phyloP scores from a whole-genome alignment of 2,113 vertebrate species.

The Odocoileus virginianus region DNA sequence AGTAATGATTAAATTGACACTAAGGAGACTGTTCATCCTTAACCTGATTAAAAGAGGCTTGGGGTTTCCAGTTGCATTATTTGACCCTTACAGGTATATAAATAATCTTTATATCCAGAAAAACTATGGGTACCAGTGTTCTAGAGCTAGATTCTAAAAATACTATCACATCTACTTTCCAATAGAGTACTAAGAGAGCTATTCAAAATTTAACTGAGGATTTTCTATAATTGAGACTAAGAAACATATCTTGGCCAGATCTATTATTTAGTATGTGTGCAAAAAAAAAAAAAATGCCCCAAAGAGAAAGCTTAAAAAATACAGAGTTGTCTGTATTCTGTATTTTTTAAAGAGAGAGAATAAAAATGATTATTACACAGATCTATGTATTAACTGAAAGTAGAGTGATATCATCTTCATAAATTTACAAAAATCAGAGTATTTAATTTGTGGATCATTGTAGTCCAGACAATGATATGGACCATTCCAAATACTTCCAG shows the following conservation, averaged over 20 bases:
- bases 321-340: background rate
- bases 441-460: background rate
- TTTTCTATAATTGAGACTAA: background rate
- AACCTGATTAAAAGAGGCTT: background rate
- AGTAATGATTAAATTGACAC: background rate
- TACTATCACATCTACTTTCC: background rate
- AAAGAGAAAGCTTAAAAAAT: background rate
- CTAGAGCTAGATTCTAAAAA: background rate
- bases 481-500: background rate
- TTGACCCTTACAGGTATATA: background rate
- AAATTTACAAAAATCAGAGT: background rate
- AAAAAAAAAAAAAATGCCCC: background rate
- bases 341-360: background rate
- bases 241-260: background rate
- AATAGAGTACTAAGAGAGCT: background rate
- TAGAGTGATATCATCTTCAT: background rate
- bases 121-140: background rate
- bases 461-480: background rate
- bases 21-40: background rate
- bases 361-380: background rate
- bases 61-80: background rate
- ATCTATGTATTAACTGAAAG: background rate
- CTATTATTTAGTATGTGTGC: background rate
- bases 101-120: slow-evolving; percentile 7
- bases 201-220: slow-evolving; percentile 23